Conservation (phyloP, 2,888 invertebrate species). For the Allacma fusca region DNA sequence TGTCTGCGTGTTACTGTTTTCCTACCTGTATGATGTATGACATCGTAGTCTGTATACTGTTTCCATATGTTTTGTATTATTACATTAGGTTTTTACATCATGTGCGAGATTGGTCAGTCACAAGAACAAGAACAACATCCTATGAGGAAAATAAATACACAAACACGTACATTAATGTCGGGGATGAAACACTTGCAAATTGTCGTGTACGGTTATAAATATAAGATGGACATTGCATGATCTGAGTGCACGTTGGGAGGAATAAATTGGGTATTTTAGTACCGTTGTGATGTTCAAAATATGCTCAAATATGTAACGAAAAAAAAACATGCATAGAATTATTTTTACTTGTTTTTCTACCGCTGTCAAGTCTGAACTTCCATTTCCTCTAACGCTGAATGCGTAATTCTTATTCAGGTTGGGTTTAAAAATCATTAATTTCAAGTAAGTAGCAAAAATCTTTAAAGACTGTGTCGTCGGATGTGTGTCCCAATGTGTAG, state of each 20-base stretch:
- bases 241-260: background rate
- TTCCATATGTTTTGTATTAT: too few species aligned
- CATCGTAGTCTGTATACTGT: too few species aligned
- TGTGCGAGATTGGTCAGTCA: too few species aligned
- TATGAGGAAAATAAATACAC: slow-evolving; percentile 2
- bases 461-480: background rate
- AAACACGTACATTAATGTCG: background rate
- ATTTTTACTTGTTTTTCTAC: background rate
- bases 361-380: background rate
- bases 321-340: background rate
- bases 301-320: background rate
- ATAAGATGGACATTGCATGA: slow-evolving; percentile 12
- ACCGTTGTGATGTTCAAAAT: slow-evolving; percentile 2
- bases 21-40: too few species aligned
- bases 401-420: background rate
- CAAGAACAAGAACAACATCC: too few species aligned
- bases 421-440: background rate
- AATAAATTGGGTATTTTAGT: slow-evolving; percentile 6
- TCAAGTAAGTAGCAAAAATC: background rate
- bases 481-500: background rate
- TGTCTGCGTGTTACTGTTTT: too few species aligned
- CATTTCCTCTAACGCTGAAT: background rate
- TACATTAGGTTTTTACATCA: too few species aligned
- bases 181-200: slow-evolving; percentile 14
- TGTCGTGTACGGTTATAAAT: slow-evolving; percentile 12